Base-by-base conservation (phyloP, 2,888 invertebrate genomes). In the Lasioglossum figueresi region DNA sequence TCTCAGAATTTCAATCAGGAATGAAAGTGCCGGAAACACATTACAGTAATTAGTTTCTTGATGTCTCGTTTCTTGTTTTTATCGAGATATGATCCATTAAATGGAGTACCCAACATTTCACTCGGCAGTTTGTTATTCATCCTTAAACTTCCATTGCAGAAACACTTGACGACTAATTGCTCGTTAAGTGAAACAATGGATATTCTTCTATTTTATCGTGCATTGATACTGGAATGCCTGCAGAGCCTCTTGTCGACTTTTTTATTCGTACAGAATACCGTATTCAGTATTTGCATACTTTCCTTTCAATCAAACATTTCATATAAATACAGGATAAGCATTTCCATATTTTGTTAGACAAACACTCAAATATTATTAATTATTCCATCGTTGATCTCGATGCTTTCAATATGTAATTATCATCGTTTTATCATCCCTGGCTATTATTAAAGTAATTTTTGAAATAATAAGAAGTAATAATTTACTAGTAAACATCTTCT, bases 71-170 rank as follows among this genome's bases (percentile, higher is more conserved):
- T 68, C 63, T 31, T 31, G 31, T 63, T 68, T 68, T 40, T 37
- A 68, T 23, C 40, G 68, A 68, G 37, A 68, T 40, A 37, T 37
- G 37, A 68, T 68, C 37, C 12, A 37, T 37, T 68, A 40, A 68
- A 40, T n/a, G 37, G 37, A 68, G n/a, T 23, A 68, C 40, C 40
- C 12, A 40, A 68, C 37, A 68, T 68, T 68, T 40, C 40, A 14
- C 68, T 68, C 68, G 68, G 37, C 23, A 68, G 68, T 68, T 68
- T 68, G 37, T 68, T 68, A 68, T 68, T 68, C 68, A 40, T 68
- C n/a, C n/a, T 12, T 68, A 68, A 68, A 68, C 19, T 68, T 68
- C 68, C 40, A 68, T 68, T 5, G 37, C 40, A 40, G 68, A 23
- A 68, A 68, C 68, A 68, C 68, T 68, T 40, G 34, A 23, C 68